Base-by-base conservation (phyloP, 2,797 vertebrate species). In the Bradypodion pumilum region DNA sequence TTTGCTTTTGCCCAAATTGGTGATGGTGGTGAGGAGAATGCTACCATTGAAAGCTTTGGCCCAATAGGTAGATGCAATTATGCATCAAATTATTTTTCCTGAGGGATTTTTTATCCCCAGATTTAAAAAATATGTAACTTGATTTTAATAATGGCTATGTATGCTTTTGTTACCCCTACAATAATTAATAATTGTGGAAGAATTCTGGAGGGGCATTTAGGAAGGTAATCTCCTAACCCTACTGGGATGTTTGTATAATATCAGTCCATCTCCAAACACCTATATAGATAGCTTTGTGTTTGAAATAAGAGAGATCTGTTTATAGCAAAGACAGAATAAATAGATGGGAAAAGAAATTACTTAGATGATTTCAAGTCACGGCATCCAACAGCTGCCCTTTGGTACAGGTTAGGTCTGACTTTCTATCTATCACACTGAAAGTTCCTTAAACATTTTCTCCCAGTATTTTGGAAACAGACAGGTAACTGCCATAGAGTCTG, bases 381-480 rank as follows among this genome's bases (percentile, higher is more conserved):
- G 91, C 87, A 88, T 91, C 88, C 86, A 86, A 85, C 90, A 86
- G 82, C 84, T 92, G 90, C 83, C 90, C 92, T 94, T 92, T 92
- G 76, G 90, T 89, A 23, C 91, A 91, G 90, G 90, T 92, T 91
- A 91, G 90, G 90, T 92, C 87, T 93, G 93, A 93, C 92, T 91
- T 94, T 94, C 93, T 93, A 59, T 93, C 91, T 85, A 89, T 87
- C 23, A 2, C 69, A 89, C 88, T 79, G 91, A 93, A 93, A 93
- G 90, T 90, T 90, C 83, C 69, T 92, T 91, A 91, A 93, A 94
- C 93, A 91, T 94, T 94, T 94, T 87, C 89, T 87, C 89, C 86
- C 89, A 86, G 90, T 94, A 94, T 94, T 93, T 92, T 92, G 89
- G 91, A 91, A 93, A 89, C 74, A 92, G 88, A 74, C 91, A 94